A percentile compares a stretch with the other conserved stretches of the same genome.
phyloP scores from a whole-genome alignment of 2,888 invertebrate genomes.

The Alloplasta piceator region DNA sequence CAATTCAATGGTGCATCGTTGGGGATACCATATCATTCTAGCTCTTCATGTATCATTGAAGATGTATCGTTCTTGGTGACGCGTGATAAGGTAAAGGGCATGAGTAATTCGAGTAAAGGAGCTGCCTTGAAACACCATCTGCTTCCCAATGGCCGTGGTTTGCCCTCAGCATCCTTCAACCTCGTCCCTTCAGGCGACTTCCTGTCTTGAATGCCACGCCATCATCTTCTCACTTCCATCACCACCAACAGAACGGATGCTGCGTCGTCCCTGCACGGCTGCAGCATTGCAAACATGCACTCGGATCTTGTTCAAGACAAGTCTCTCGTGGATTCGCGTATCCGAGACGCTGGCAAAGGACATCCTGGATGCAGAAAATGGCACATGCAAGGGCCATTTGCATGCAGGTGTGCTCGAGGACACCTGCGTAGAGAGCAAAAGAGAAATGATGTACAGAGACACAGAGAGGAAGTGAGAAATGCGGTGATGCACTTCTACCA shows the following conservation, averaged over 20 bases:
- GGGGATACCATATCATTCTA: not conserved
- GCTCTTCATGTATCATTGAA: slow-evolving; percentile 4
- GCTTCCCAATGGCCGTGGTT: slow-evolving; percentile 19
- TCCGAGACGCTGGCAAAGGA: slow-evolving; percentile 25
- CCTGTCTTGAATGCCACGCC: slow-evolving; percentile 22
- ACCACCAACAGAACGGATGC: slow-evolving; percentile 38
- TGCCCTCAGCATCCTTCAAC: slow-evolving; percentile 18
- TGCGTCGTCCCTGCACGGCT: slow-evolving; percentile 57
- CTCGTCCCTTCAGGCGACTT: slow-evolving; percentile 47
- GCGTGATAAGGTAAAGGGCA: slow-evolving; percentile 22
- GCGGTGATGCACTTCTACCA: no score
- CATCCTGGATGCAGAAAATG: slow-evolving; percentile 4
- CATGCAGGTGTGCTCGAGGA: not conserved
- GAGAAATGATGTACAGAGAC: no score
- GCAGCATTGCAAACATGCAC: slow-evolving; percentile 38
- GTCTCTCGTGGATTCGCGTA: slow-evolving; percentile 62
- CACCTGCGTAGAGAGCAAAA: not conserved
- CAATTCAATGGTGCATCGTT: slow-evolving; percentile 14
- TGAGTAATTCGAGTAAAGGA: slow-evolving; percentile 38
- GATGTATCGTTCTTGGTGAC: not conserved
- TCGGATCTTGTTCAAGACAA: slow-evolving; percentile 67
- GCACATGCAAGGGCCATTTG: not conserved
- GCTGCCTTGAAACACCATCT: slow-evolving; percentile 10
- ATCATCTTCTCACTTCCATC: slow-evolving; percentile 12
- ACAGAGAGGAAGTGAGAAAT: no score